Conservation (phyloP, 2,888 invertebrate genomes). For the Dryobotodes eremita region DNA sequence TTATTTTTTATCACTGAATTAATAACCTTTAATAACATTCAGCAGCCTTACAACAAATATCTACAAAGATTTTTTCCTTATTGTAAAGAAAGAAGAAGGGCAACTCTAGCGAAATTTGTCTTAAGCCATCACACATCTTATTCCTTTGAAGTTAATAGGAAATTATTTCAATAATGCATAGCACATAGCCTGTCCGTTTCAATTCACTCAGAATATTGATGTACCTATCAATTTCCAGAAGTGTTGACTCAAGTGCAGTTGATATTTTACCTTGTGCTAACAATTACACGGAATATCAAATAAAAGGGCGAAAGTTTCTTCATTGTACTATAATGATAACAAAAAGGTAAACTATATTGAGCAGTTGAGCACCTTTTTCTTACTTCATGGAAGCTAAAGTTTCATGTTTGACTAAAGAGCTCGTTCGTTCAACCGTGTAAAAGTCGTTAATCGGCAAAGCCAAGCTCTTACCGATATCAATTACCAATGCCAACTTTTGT, state of each 20-base stretch:
- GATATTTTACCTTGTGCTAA: slow-evolving; percentile 34
- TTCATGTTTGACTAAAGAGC: slow-evolving; percentile 22
- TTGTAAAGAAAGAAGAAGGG: background rate
- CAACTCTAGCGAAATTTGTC: background rate
- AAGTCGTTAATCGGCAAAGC: slow-evolving; percentile 48
- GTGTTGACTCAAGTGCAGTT: slow-evolving; percentile 21
- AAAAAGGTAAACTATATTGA: slow-evolving; percentile 46
- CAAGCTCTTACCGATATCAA: slow-evolving; percentile 21
- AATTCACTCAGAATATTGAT: slow-evolving; percentile 22
- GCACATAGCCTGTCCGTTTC: slow-evolving; percentile 7
- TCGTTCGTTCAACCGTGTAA: slow-evolving; percentile 41
- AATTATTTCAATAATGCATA: slow-evolving; percentile 12
- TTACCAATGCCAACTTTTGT: slow-evolving; percentile 30
- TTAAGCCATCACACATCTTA: background rate
- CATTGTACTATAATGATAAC: slow-evolving; percentile 23
- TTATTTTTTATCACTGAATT: slow-evolving; percentile 68
- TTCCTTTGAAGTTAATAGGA: background rate
- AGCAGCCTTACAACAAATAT: background rate
- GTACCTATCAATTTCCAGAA: slow-evolving; percentile 40
- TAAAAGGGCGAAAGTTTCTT: slow-evolving; percentile 32
- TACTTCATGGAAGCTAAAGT: slow-evolving; percentile 33
- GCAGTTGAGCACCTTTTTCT: slow-evolving; percentile 30
- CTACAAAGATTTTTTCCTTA: background rate
- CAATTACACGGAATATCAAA: slow-evolving; percentile 35
- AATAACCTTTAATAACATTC: background rate